A percentile compares a stretch with the other conserved stretches of the same genome.
Evolutionary conservation across 1,140 invertebrate genomes (phyloP).

Genomic region (Lordiphosa clarofinis): DNA sequence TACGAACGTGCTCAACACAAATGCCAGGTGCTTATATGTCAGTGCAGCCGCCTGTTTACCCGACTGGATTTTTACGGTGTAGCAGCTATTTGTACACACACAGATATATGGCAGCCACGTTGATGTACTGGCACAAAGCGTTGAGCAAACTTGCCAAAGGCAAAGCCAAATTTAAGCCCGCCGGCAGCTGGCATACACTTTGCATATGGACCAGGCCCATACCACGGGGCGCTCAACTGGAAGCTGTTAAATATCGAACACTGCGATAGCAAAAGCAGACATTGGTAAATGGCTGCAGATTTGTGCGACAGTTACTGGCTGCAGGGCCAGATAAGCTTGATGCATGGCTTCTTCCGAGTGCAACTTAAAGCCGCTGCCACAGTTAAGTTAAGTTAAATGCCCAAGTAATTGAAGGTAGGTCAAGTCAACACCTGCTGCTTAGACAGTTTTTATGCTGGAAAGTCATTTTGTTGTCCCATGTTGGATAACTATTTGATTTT

Average conservation of each 20-base stretch:
- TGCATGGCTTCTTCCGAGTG: constrained; percentile 34
- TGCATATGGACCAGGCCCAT: constrained; percentile 39
- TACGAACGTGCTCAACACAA: constrained; percentile 77
- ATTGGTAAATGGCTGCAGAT: constrained; percentile 67
- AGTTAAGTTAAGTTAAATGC: constrained; percentile 2
- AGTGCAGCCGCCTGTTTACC: constrained; percentile 52
- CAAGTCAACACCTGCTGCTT: too few relatives aligned
- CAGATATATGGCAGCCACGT: constrained; percentile 7
- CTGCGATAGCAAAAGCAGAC: constrained; percentile 36
- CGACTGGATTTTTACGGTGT: constrained; percentile 64
- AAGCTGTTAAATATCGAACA: constrained; percentile 77
- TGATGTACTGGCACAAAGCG: constrained; percentile 34
- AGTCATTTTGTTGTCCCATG: too few relatives aligned
- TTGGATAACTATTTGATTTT: too few relatives aligned
- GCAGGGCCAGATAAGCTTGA: constrained; percentile 63
- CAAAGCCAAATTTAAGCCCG: constrained; percentile 66
- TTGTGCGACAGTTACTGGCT: constrained; percentile 61
- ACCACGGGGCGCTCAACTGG: constrained; percentile 50
- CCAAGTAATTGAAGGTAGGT: not conserved
- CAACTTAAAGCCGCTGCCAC: not conserved
- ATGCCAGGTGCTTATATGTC: constrained; percentile 68
- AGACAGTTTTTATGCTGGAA: too few relatives aligned
- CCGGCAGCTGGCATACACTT: constrained; percentile 53
- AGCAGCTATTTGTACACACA: constrained; percentile 28
- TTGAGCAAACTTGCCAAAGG: constrained; percentile 56